Conservation (phyloP, 2,888 invertebrate species). For the Himalopsyche anomala region DNA sequence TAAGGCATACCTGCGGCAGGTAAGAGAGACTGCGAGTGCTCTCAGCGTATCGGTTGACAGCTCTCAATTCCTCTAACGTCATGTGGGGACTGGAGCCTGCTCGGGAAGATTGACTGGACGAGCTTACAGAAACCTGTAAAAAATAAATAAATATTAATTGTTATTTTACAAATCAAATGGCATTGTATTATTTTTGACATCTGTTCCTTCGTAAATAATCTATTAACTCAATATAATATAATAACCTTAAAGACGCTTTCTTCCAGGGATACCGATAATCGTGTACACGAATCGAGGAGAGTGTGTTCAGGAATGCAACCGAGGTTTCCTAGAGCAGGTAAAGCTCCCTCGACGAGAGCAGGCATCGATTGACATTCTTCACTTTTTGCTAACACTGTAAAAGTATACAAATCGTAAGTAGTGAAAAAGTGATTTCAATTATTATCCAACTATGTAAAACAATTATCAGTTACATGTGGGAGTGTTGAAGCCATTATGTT, state of each 20-base stretch:
- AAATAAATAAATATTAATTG: not conserved
- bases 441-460: not conserved
- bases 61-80: conserved; percentile 89
- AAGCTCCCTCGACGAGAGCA: conserved; percentile 84
- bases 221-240: no score
- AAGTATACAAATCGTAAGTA: conserved; percentile 60
- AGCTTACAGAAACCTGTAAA: conserved; percentile 81
- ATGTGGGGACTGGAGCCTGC: conserved; percentile 83
- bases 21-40: conserved; percentile 94
- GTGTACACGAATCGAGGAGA: conserved; percentile 89
- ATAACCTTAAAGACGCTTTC: conserved; percentile 77
- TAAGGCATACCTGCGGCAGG: conserved; percentile 89
- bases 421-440: not conserved
- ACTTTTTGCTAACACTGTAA: conserved; percentile 85
- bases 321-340: conserved; percentile 77
- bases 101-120: conserved; percentile 84
- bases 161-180: no score
- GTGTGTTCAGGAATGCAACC: conserved; percentile 93
- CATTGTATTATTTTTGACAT: no score
- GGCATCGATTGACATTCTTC: conserved; percentile 95
- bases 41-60: conserved; percentile 93
- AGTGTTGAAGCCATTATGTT: no score
- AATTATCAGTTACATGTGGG: not conserved
- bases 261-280: conserved; percentile 91
- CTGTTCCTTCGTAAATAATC: no score